Percentiles rank a stretch among this genome's conserved stretches.
Conservation (phyloP, 2,797 vertebrate species). For the Geotrypetes seraphini region DNA sequence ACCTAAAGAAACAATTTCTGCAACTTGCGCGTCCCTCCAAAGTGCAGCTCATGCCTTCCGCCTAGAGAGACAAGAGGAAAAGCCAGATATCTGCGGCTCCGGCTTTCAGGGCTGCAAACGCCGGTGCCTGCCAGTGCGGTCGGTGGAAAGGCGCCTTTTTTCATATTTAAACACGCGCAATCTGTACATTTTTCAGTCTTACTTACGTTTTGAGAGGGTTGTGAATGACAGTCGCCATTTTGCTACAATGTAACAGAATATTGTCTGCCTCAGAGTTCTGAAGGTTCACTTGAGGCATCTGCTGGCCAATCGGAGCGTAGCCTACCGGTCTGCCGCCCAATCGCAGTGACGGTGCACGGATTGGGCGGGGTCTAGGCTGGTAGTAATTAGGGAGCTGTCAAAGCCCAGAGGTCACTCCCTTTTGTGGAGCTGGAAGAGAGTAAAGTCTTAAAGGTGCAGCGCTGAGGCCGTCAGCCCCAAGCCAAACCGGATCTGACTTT, state of each 20-base stretch:
- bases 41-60: slow-evolving; percentile 47
- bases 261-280: slow-evolving; percentile 95
- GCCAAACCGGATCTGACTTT: background rate
- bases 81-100: background rate
- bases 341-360: slow-evolving; percentile 24
- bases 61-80: slow-evolving; percentile 29
- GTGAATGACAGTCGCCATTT: slow-evolving; percentile 99
- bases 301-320: slow-evolving; percentile 61
- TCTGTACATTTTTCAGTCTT: slow-evolving; percentile 66
- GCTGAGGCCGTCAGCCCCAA: background rate
- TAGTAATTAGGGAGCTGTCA: slow-evolving; percentile 97
- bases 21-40: too few species aligned
- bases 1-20: slow-evolving; percentile 30
- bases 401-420: slow-evolving; percentile 95
- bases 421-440: slow-evolving; percentile 50
- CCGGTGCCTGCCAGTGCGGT: slow-evolving; percentile 28
- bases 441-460: slow-evolving; percentile 58
- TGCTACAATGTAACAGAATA: slow-evolving; percentile 98
- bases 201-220: slow-evolving; percentile 99
- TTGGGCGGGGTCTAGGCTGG: slow-evolving; percentile 63
- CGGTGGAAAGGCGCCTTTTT: slow-evolving; percentile 61
- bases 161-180: slow-evolving; percentile 65
- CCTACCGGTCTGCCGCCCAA: slow-evolving; percentile 71
- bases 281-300: slow-evolving; percentile 79
- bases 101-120: slow-evolving; percentile 31